A percentile compares a stretch with the other conserved stretches of the same genome.
Evolutionary conservation across 2,888 invertebrate species (phyloP).

Genomic region (Pristionchus entomophagus): DNA sequence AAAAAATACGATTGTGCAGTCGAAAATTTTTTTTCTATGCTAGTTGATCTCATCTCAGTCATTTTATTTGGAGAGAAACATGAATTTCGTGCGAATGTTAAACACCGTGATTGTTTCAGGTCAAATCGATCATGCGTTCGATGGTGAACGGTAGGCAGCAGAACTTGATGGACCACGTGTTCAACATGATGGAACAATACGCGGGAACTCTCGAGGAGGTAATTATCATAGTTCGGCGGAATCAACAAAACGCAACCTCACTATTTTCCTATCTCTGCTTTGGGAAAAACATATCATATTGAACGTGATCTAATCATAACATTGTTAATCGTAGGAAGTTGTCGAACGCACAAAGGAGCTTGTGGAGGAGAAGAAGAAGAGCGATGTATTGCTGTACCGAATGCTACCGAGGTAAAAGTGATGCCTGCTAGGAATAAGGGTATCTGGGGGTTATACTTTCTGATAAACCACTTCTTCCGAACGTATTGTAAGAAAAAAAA

Average conservation of each 20-base stretch:
- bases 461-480: not conserved
- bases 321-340: slow-evolving; percentile 50
- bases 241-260: too few species aligned
- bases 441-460: not conserved
- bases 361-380: slow-evolving; percentile 70
- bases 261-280: too few species aligned
- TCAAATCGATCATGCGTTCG: slow-evolving; percentile 54
- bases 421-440: too few species aligned
- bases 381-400: slow-evolving; percentile 67
- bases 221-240: too few species aligned
- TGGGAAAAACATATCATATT: not conserved
- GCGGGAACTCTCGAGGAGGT: slow-evolving; percentile 68
- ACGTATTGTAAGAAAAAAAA: not conserved
- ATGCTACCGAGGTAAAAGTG: slow-evolving; percentile 69
- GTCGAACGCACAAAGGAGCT: slow-evolving; percentile 70
- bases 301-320: too few species aligned
- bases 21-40: too few species aligned
- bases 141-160: slow-evolving; percentile 50
- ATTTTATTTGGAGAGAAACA: too few species aligned
- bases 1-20: too few species aligned
- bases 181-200: slow-evolving; percentile 71
- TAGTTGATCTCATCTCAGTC: too few species aligned
- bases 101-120: too few species aligned
- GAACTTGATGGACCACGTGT: slow-evolving; percentile 73
- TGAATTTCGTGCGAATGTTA: too few species aligned